Evolutionary conservation across 1,140 invertebrate species (phyloP).

Genomic region (Drosophila pseudoobscura): DNA sequence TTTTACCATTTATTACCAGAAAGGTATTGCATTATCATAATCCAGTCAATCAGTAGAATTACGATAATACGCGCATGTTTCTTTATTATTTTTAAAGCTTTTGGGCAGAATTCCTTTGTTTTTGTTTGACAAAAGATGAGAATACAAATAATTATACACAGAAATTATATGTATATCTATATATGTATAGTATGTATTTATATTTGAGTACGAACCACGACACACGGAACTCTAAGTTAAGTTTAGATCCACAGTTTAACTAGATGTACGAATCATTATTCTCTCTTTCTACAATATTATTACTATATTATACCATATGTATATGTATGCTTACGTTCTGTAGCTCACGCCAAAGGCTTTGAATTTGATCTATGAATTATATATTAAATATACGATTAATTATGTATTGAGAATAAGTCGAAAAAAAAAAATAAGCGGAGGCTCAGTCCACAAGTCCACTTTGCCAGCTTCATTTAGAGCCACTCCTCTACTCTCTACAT

Average conservation of each 20-base stretch:
- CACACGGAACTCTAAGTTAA: slow-evolving; percentile 59
- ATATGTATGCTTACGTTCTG: slow-evolving; percentile 56
- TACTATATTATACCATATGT: background rate
- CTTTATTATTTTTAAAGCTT: background rate
- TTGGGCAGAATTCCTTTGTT: background rate
- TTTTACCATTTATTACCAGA: no score
- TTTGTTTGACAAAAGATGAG: slow-evolving; percentile 12
- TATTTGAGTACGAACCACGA: slow-evolving; percentile 36
- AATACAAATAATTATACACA: slow-evolving; percentile 3
- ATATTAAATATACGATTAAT: slow-evolving; percentile 22
- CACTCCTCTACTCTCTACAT: slow-evolving; percentile 18
- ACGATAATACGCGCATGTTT: background rate
- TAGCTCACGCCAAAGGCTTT: slow-evolving; percentile 67
- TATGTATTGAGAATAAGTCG: slow-evolving; percentile 35
- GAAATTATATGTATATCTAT: slow-evolving; percentile 43
- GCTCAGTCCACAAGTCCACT: slow-evolving; percentile 36
- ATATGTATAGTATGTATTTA: no score
- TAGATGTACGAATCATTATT: slow-evolving; percentile 42
- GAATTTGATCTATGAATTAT: slow-evolving; percentile 40
- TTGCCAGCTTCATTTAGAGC: slow-evolving; percentile 49
- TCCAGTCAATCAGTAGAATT: no score
- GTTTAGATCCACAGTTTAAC: slow-evolving; percentile 32
- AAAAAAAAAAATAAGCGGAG: slow-evolving; percentile 14
- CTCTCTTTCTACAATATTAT: slow-evolving; percentile 14
- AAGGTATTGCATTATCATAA: no score